Base-by-base conservation (phyloP, 2,888 invertebrate genomes). In the Morpho achilles region DNA sequence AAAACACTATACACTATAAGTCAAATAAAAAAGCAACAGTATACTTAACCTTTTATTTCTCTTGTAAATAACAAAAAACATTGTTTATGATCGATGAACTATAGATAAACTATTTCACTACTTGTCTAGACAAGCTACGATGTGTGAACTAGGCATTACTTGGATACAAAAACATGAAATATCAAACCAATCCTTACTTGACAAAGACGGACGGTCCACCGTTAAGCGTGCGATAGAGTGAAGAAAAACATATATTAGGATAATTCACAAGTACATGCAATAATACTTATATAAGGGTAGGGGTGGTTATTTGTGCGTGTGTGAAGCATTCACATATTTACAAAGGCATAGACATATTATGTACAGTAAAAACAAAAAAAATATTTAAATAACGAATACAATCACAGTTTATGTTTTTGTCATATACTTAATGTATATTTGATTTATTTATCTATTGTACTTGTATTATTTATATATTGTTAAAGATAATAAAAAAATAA, bases 151-250 rank as follows among this genome's bases (percentile, higher is more conserved):
- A 32, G 32, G 32, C 32, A 3, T 32, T 32, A 32, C 45, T 10
- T 7, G 45, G 4, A 45, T 42, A 48, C 54, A 45, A 49, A 48
- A 40, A 52, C 16, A 16, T 43, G 52, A 56, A 32, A 49, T 58
- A 61, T 40, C 54, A 58, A 57, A 57, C 47, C 53, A 59, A 64
- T 54, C 65, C 71, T 71, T 71, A 71, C 71, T 70, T 71, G 69
- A 61, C 50, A 68, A 52, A 69, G 57, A 70, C 60, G 64, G 66
- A 67, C 56, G 64, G 59, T 63, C 65, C 66, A 65, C 67, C 69
- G 64, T 61, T 58, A 67, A 69, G 67, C 61, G 68, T 68, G 68
- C 68, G 58, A 62, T 58, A 55, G 60, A 61, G 61, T 57, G 65
- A 60, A 58, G 56, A 66, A 63, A 65, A 63, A 63, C 56, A 54